Percentiles rank a stretch among this genome's conserved stretches.
These are phyloP conservation scores for Urocolius indicus DNA, from an alignment of 2,113 vertebrate genomes.

Conservation along the genomic window DNA sequence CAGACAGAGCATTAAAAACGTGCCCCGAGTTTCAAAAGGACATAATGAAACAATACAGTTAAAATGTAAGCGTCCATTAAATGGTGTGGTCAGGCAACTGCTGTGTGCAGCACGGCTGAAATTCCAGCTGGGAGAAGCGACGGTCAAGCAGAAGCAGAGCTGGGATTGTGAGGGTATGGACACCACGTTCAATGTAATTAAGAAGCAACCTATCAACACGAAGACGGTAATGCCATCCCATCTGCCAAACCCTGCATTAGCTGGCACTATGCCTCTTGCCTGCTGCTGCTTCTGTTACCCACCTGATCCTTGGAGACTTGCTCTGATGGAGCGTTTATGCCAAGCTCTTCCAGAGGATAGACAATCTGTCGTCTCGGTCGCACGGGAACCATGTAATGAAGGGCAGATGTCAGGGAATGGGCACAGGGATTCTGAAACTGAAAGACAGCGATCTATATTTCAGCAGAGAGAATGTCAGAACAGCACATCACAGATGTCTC, in stretches of 20 bases:
- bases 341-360: constrained; percentile 94
- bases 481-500: constrained; percentile 74
- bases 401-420: constrained; percentile 87
- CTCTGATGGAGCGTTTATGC: constrained; percentile 87
- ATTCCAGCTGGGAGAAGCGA: not conserved
- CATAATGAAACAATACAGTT: rapidly evolving
- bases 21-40: not conserved
- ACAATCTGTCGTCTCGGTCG: constrained; percentile 92
- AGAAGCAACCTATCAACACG: constrained; percentile 74
- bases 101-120: not conserved
- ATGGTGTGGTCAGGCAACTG: not conserved
- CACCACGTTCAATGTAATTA: constrained; percentile 75
- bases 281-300: constrained; percentile 82
- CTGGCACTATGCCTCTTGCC: constrained; percentile 76
- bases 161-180: constrained; percentile 59
- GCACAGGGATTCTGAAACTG: constrained; percentile 82
- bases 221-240: constrained; percentile 74
- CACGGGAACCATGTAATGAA: constrained; percentile 91
- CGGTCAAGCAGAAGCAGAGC: not conserved
- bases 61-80: not conserved
- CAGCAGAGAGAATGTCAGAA: constrained; percentile 78
- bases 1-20: not conserved
- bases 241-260: constrained; percentile 76
- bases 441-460: constrained; percentile 76
- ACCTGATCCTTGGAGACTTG: constrained; percentile 87